Evolutionary conservation across 2,797 vertebrate genomes (phyloP).

Genomic region (Melanotaenia trifasciata): DNA sequence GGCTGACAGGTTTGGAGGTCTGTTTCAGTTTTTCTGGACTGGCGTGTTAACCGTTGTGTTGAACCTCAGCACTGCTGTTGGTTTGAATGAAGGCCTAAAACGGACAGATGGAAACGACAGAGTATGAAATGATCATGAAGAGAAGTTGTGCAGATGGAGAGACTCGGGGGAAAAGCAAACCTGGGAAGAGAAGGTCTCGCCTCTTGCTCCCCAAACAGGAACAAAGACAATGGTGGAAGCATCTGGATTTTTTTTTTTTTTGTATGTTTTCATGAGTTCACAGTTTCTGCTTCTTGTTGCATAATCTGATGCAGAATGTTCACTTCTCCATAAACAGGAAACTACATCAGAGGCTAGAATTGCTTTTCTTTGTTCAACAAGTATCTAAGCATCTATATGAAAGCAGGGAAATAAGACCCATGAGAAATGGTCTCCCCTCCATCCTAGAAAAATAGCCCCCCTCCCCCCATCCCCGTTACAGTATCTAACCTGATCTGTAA

Average conservation of each 20-base stretch:
- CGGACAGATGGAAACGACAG: background rate
- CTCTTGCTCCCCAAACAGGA: conserved; percentile 39
- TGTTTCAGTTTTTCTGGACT: too few relatives aligned
- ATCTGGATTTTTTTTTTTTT: conserved; percentile 65
- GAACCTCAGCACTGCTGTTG: background rate
- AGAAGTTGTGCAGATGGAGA: background rate
- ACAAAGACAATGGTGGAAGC: conserved; percentile 63
- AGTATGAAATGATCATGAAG: background rate
- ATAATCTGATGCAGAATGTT: conserved; percentile 84
- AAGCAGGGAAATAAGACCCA: conserved; percentile 78
- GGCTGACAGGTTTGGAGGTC: too few relatives aligned
- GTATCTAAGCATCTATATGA: conserved; percentile 73
- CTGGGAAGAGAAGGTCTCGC: conserved; percentile 26
- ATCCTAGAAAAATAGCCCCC: conserved; percentile 78
- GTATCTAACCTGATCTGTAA: conserved; percentile 78
- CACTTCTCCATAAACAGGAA: conserved; percentile 82
- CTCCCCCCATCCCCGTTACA: conserved; percentile 70
- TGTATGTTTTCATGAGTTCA: conserved; percentile 78
- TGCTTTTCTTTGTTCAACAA: conserved; percentile 70
- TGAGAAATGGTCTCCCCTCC: conserved; percentile 66
- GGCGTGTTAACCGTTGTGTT: background rate
- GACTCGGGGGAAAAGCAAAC: conserved; percentile 29
- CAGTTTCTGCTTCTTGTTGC: conserved; percentile 87
- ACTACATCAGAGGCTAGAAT: conserved; percentile 70
- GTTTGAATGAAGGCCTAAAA: background rate